Base-by-base conservation (phyloP, 2,113 vertebrate genomes). In the Vicugna pacos region DNA sequence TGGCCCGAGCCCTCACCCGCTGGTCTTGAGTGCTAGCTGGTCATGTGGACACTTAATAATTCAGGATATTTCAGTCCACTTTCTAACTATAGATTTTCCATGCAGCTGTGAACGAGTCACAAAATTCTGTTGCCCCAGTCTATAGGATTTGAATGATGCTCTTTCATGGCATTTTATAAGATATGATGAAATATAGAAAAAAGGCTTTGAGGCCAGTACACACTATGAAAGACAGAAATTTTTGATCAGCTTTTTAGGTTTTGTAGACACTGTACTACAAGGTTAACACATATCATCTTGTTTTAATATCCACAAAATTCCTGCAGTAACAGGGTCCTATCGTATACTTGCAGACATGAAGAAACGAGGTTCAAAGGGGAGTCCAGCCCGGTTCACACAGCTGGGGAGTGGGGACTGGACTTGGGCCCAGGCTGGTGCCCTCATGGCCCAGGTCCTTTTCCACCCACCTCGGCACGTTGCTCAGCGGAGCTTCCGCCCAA, bases 1-100 rank as follows among this genome's bases (percentile, higher is more conserved):
- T n/a, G n/a, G n/a, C n/a, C n/a, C n/a, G n/a, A n/a, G 30, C 69
- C 67, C 20, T 12, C 5, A 1, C 19, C 7, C 32, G 4, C 50
- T 54, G 75, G 6, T 1, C 19, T 4, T 10, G 75, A 56, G 35
- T 54, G 60, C 22, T 81, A 20, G 13, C 28, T 28, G 22, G 62
- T 75, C 62, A 60, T 50, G 17, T n/a, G 56, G 79, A 75, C 58
- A 86, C 5, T 16, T 65, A 35, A 24, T 42, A 54, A 83, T 17
- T 81, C 46, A 46, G 83, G 35, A 42, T 64, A 81, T 77, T 76
- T 92, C 46, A 30, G 56, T 72, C 26, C 26, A 35, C 22, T 92
- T 93, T 16, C 58, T 58, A 89, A 89, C 46, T 52, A 76, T 3
- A 76, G 83, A 83, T 82, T 58, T 70, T 94, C 80, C 54, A 5